Conservation (phyloP, 2,113 vertebrate species). For the Egretta garzetta region DNA sequence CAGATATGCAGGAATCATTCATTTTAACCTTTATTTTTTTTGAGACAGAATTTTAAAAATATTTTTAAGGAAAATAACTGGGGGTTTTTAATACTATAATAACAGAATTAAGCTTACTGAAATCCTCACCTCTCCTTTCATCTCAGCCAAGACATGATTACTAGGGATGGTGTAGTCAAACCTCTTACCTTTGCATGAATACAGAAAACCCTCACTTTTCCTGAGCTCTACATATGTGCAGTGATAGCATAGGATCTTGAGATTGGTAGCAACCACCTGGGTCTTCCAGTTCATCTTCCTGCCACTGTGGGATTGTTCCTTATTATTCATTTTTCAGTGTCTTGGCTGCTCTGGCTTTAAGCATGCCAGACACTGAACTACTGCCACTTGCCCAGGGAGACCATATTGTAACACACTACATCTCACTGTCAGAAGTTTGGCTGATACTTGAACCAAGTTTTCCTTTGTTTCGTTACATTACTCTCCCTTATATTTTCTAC, state of each 20-base stretch:
- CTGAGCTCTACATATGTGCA: not conserved
- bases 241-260: not conserved
- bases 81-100: not conserved
- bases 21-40: not conserved
- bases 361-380: not conserved
- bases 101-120: conserved; percentile 13
- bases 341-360: not conserved
- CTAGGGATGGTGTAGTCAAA: not conserved
- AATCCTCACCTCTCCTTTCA: not conserved
- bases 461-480: not conserved
- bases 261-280: not conserved
- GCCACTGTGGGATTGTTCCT: not conserved
- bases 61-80: not conserved
- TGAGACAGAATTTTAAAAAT: not conserved
- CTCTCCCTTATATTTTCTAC: not conserved
- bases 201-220: not conserved
- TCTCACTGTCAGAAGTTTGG: not conserved
- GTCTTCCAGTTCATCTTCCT: not conserved
- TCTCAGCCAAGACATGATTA: not conserved
- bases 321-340: not conserved
- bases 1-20: not conserved
- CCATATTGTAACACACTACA: not conserved
- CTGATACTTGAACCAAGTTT: not conserved
- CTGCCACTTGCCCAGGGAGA: not conserved
- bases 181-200: not conserved